Base-by-base conservation (phyloP, 2,113 vertebrate genomes). In the Megaceryle torquata region DNA sequence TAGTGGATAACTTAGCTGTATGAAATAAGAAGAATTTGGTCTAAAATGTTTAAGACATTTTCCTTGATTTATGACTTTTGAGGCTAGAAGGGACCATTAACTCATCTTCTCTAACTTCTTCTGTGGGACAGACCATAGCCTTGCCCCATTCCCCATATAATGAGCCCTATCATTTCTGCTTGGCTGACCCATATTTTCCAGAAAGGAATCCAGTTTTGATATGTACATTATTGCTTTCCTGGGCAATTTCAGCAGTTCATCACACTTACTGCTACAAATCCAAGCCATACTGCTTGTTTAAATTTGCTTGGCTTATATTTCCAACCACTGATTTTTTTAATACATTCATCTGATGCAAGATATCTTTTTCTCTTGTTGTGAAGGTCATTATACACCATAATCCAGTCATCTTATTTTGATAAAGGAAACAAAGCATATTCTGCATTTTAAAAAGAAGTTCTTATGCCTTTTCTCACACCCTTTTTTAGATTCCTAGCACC, bases 251-350 rank as follows among this genome's bases (percentile, higher is more conserved):
- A 92, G 61, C 72, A 84, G 80, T 84, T 82, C 83, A 91, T 82
- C 80, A 75, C 69, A 44, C 67, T 84, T 75, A 59, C 50, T 93
- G 68, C 76, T 93, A 86, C 70, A 87, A 81, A 91, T 76, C 76
- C 60, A 75, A 95, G 60, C 56, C 48, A 90, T 53, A 14, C 44
- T 5, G 13, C 80, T 92, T 59, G 51, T 82, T 91, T 90, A 78
- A 84, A 86, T 94, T 95, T 88, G 39, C 80, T 93, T 91, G 83
- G 54, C 65, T 94, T 89, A 61, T 69, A 68, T 95, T 93, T 93
- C 86, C 65, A 91, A 86, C 86, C 92, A 94, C 95, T 72, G 77
- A 86, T 93, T 95, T 72, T 90, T 95, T 82, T 71, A 91, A 91
- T 79, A 82, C 41, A 44, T 71, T 82, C 78, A 69, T 93, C 69